Conservation (phyloP, 2,888 invertebrate genomes). For the Sympetrum striolatum region DNA sequence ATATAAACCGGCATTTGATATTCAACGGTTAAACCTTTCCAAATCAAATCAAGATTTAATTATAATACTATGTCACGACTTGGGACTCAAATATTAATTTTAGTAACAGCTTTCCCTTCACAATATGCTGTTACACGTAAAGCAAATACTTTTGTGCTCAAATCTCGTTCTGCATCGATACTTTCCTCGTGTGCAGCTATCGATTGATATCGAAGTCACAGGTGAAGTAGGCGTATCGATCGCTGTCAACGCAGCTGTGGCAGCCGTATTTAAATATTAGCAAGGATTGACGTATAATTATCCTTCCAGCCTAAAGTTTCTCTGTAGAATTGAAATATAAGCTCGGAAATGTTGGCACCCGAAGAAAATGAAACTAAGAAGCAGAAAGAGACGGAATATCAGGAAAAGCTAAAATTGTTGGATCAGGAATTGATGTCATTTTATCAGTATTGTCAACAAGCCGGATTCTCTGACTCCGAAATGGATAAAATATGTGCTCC, state of each 20-base stretch:
- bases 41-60: no score
- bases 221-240: slow-evolving; percentile 17
- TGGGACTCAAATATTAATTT: no score
- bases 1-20: no score
- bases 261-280: background rate
- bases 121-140: background rate
- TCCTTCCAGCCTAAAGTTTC: background rate
- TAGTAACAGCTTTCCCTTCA: no score
- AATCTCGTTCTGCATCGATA: background rate
- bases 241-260: background rate
- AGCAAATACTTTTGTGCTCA: background rate
- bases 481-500: slow-evolving; percentile 73
- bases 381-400: slow-evolving; percentile 51
- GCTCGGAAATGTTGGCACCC: background rate
- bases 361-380: background rate
- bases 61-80: no score
- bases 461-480: slow-evolving; percentile 71
- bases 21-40: no score
- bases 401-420: slow-evolving; percentile 61
- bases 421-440: slow-evolving; percentile 69
- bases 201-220: background rate
- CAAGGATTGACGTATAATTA: no score
- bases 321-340: background rate
- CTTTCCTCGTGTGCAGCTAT: background rate
- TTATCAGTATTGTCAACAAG: slow-evolving; percentile 71